Evolutionary conservation across 2,113 vertebrate species (phyloP).

Genomic region (Laticauda laticaudata): DNA sequence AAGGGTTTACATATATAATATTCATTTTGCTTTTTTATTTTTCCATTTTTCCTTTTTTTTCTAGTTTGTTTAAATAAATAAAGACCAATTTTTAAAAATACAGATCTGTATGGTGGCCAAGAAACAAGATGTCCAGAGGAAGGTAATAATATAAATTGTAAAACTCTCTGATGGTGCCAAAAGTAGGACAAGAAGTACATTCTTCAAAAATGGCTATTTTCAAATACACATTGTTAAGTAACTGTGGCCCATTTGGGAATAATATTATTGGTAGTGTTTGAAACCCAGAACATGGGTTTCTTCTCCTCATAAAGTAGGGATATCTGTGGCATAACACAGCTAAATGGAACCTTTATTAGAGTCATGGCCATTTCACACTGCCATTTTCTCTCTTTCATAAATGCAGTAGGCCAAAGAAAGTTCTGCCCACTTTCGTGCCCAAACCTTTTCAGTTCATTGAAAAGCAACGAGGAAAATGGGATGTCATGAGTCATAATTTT

Average conservation of each 20-base stretch:
- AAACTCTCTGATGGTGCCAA: background rate
- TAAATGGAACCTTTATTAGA: background rate
- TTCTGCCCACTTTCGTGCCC: background rate
- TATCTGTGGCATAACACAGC: background rate
- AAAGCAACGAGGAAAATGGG: background rate
- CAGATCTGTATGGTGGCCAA: background rate
- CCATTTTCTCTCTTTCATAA: background rate
- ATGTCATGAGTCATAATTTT: slow-evolving; percentile 48
- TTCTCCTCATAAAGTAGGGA: background rate
- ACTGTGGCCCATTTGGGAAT: background rate
- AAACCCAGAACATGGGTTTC: background rate
- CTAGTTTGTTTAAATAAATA: background rate
- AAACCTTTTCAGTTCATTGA: background rate
- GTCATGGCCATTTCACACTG: background rate
- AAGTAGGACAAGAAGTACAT: background rate
- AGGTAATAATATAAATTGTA: background rate
- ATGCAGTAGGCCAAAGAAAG: background rate
- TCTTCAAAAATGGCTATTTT: background rate
- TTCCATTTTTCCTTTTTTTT: background rate
- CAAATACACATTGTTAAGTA: background rate
- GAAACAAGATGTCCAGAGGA: background rate
- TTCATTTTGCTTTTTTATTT: background rate
- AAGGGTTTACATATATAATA: background rate
- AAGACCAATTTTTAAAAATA: background rate
- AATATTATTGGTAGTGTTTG: background rate